Evolutionary conservation across 2,797 vertebrate species (phyloP), one percentile per base, ranked within the genome.

Genomic region (Enteromius unitaeniatus): DNA sequence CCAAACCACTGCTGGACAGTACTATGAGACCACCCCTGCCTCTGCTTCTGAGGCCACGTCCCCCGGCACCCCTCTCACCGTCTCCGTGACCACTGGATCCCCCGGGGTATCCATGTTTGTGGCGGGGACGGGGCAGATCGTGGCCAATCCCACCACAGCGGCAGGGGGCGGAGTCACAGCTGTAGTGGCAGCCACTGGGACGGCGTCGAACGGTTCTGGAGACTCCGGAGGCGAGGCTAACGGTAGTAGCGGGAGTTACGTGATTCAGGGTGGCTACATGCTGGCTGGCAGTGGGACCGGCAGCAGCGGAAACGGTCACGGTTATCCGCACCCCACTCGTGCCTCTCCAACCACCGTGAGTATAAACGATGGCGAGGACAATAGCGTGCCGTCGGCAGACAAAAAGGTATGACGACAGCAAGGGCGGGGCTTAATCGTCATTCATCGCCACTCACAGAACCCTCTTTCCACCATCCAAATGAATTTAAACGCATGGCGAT

Each of bases 241-340:
- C 26, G 92, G 93, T 13, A 83, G 93, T 7, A 85, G 93, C 37
- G 93, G 94, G 86, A 97, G 97, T 93, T 98, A 98, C 55, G 96
- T 98, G 91, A 98, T 98, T 93, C 97, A 98, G 90, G 96, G 95
- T 82, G 96, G 97, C 88, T 98, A 97, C 93, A 96, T 98, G 96
- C 92, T 97, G 90, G 95, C 96, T 88, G 88, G 92, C 92, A 91
- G 89, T 84, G 90, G 90, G 67, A 91, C 89, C 81, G 90, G 90
- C 75, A 85, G 90, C 51, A 88, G 92, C 58, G 89, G 92, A 87
- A 95, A 93, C 88, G 94, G 94, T 89, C 97, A 97, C 92, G 96
- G 92, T 92, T 97, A 97, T 91, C 96, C 96, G 37, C 96, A 97
- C 89, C 96, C 95, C 87, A 96, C 96, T 89, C 96, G 97, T 79